Conservation (phyloP, 2,888 invertebrate genomes). For the Cenopis cana region DNA sequence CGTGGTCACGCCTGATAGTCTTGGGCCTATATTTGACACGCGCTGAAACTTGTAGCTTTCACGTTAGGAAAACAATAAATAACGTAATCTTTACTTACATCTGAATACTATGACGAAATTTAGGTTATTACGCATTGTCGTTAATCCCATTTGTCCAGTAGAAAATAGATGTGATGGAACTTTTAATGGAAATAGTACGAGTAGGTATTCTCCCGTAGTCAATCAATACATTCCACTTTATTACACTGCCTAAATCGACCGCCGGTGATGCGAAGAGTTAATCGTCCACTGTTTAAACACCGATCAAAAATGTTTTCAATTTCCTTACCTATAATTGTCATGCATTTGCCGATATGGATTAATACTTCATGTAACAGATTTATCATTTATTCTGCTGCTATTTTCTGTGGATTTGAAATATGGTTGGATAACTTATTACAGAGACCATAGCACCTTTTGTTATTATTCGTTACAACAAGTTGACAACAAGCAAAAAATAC, state of each 20-base stretch:
- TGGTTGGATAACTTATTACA: background rate
- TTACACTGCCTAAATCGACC: no score
- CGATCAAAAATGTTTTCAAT: background rate
- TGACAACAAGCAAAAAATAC: background rate
- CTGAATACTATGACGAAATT: background rate
- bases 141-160: background rate
- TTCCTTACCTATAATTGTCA: background rate
- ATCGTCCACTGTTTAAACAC: no score
- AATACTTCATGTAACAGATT: background rate
- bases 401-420: background rate
- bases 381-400: background rate
- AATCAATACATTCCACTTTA: no score
- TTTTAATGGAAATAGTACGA: background rate
- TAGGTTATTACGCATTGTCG: background rate
- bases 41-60: background rate
- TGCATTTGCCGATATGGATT: background rate
- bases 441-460: background rate
- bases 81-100: background rate
- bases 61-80: background rate
- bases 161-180: background rate
- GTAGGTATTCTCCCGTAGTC: background rate
- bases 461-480: background rate
- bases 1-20: slow-evolving; percentile 6
- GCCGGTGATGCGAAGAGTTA: no score
- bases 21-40: background rate